A percentile compares a stretch with the other conserved stretches of the same genome.
Conservation (phyloP, 1,140 invertebrate genomes). For the Agrypnia vestita region DNA sequence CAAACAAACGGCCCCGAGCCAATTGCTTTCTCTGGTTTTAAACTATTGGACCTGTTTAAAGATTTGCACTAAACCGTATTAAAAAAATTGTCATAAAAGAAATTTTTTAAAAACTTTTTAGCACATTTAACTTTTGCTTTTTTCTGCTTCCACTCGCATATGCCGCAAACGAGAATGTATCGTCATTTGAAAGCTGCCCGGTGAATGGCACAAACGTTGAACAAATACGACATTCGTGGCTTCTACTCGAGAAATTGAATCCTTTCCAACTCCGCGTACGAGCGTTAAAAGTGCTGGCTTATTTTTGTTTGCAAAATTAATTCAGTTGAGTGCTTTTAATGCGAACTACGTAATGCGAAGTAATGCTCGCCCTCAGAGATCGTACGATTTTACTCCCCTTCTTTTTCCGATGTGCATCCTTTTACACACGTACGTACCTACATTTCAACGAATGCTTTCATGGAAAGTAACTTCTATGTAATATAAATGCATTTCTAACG, state of each 20-base stretch:
- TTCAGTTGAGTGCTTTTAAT: slow-evolving; percentile 41
- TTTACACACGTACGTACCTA: not conserved
- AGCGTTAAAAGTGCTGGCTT: slow-evolving; percentile 1
- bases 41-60: no score
- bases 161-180: no score
- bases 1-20: no score
- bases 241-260: slow-evolving; percentile 33
- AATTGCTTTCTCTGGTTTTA: no score
- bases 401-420: not conserved
- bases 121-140: no score
- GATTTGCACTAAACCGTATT: no score
- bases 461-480: not conserved
- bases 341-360: slow-evolving; percentile 5
- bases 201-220: not conserved
- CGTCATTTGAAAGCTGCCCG: no score
- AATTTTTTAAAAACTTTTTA: no score
- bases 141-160: no score
- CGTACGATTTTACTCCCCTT: slow-evolving; percentile 5
- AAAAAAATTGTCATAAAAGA: no score
- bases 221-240: slow-evolving; percentile 13
- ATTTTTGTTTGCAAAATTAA: slow-evolving; percentile 47
- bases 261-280: not conserved
- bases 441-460: not conserved
- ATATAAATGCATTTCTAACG: slow-evolving; percentile 25
- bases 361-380: not conserved